Conservation (phyloP, 2,797 vertebrate genomes). For the Enteromius unitaeniatus region DNA sequence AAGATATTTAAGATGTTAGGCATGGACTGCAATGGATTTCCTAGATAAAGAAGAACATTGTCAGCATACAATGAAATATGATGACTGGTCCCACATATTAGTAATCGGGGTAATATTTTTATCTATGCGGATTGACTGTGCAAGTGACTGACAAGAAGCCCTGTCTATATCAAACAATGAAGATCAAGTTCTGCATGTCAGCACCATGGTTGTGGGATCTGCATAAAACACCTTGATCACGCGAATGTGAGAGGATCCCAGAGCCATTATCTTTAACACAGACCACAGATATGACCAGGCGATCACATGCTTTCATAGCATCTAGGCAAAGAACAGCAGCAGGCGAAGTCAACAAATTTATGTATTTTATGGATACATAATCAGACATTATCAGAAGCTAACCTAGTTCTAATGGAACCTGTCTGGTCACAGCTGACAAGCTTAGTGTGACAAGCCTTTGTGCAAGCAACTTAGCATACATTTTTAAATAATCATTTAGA, state of each 20-base stretch:
- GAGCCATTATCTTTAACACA: not conserved
- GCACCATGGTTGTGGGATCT: not conserved
- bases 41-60: too few species aligned
- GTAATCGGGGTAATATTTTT: not conserved
- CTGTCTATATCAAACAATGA: not conserved
- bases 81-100: constrained; percentile 11
- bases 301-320: constrained; percentile 20
- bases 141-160: constrained; percentile 18
- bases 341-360: not conserved
- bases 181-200: constrained; percentile 22
- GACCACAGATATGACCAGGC: constrained; percentile 12
- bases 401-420: constrained; percentile 27
- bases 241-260: constrained; percentile 8
- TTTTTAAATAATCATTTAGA: constrained; percentile 7
- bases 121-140: not conserved
- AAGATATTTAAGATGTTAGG: too few species aligned
- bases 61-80: constrained; percentile 15
- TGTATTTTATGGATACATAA: too few species aligned
- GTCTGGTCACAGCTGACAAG: constrained; percentile 18
- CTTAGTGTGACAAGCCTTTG: not conserved
- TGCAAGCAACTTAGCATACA: not conserved
- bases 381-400: constrained; percentile 26
- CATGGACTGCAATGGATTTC: too few species aligned
- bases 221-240: constrained; percentile 18
- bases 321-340: constrained; percentile 20